Evolutionary conservation across 2,113 vertebrate species (phyloP).

Genomic region (Haemorhous mexicanus): DNA sequence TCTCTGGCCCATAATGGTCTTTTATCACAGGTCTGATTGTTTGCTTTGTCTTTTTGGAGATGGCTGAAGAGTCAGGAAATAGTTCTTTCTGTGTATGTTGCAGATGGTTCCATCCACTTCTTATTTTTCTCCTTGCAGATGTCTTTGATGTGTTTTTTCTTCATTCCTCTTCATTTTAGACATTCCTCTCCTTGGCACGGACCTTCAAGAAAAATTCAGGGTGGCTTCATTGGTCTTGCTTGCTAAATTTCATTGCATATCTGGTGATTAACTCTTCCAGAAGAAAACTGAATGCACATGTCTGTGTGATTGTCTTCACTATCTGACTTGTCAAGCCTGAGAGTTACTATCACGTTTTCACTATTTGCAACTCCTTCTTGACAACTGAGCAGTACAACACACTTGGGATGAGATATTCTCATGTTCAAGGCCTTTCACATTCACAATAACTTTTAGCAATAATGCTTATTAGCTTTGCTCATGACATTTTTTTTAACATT

Average conservation of each 20-base stretch:
- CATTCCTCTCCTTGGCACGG: background rate
- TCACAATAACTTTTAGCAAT: background rate
- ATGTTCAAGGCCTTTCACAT: background rate
- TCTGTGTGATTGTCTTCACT: accelerated
- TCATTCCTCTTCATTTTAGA: background rate
- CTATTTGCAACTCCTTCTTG: background rate
- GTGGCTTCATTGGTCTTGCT: background rate
- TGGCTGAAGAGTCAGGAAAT: background rate
- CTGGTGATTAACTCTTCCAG: background rate
- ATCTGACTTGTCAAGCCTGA: background rate
- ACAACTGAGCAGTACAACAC: background rate
- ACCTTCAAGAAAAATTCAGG: background rate
- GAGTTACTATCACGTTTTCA: background rate
- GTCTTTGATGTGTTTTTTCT: background rate
- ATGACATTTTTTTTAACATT: background rate
- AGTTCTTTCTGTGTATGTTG: background rate
- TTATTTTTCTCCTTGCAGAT: background rate
- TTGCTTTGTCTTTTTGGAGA: background rate
- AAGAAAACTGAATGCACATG: background rate
- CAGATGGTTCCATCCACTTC: background rate
- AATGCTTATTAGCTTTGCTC: background rate
- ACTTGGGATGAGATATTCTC: background rate
- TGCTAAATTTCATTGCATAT: background rate
- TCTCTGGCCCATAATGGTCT: background rate
- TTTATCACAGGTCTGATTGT: background rate